phyloP scores from a whole-genome alignment of 1,140 invertebrate species.

The Neotoxoptera formosana region DNA sequence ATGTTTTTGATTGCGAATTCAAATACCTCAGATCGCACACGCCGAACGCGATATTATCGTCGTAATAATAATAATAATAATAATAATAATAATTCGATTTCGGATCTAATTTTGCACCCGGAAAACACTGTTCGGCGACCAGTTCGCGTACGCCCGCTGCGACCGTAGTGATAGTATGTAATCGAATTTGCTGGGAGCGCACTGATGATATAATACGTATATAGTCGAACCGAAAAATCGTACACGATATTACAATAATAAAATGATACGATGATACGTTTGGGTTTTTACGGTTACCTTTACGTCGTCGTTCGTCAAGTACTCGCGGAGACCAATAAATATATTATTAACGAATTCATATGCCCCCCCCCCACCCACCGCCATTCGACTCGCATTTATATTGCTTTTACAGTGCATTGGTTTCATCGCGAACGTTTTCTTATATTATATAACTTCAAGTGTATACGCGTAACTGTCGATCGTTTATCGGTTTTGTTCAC shows the following conservation, averaged over 20 bases:
- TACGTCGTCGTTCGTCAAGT: neutral
- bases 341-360: constrained; percentile 4
- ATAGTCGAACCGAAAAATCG: neutral
- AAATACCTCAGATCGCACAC: neutral
- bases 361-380: neutral
- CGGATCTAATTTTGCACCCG: neutral
- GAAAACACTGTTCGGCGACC: neutral
- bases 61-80: constrained; percentile 2
- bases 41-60: neutral
- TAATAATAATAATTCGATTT: neutral
- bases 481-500: neutral
- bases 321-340: neutral
- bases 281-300: neutral
- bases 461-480: neutral
- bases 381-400: neutral
- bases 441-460: too few species aligned
- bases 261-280: neutral
- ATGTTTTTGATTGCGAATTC: constrained; percentile 8
- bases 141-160: neutral
- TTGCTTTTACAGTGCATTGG: constrained; percentile 13
- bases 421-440: neutral
- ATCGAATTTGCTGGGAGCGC: too few species aligned
- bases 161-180: neutral
- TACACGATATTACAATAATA: neutral
- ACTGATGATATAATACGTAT: too few species aligned